phyloP scores from a whole-genome alignment of 2,113 vertebrate species.

The Petroica traversi region DNA sequence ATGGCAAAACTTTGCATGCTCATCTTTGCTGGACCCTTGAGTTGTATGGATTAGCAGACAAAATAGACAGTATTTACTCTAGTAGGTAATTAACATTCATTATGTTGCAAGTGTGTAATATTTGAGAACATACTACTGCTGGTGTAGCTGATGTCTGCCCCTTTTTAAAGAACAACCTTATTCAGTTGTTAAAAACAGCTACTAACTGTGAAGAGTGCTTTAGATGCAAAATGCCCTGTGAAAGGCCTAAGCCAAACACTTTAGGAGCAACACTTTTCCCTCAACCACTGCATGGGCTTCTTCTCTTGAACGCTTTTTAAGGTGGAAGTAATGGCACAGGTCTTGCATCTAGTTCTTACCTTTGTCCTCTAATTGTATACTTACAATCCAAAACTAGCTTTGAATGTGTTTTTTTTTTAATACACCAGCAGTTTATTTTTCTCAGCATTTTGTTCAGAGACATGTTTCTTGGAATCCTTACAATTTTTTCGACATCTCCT shows the following conservation, averaged over 20 bases:
- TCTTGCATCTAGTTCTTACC: background rate
- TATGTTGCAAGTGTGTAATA: background rate
- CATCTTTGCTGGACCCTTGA: background rate
- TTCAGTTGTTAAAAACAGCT: background rate
- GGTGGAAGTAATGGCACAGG: background rate
- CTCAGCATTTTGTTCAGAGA: background rate
- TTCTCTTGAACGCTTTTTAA: background rate
- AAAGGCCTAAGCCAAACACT: background rate
- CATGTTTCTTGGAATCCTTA: background rate
- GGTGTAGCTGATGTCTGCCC: background rate
- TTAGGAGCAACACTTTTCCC: background rate
- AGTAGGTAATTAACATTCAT: background rate
- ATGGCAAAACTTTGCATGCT: background rate
- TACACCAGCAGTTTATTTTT: background rate
- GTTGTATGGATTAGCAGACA: background rate
- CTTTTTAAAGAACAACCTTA: background rate
- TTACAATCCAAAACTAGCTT: background rate
- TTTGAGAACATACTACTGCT: background rate
- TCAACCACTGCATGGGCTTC: background rate
- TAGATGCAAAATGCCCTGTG: background rate
- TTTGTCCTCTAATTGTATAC: background rate
- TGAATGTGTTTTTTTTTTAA: background rate
- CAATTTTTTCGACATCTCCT: fast-evolving
- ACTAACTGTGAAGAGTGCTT: background rate
- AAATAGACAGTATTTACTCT: background rate